Evolutionary conservation across 30 jellyfish, hydroid and myxozoan genomes (phyloP).

Genomic region (Mastigias papua): DNA sequence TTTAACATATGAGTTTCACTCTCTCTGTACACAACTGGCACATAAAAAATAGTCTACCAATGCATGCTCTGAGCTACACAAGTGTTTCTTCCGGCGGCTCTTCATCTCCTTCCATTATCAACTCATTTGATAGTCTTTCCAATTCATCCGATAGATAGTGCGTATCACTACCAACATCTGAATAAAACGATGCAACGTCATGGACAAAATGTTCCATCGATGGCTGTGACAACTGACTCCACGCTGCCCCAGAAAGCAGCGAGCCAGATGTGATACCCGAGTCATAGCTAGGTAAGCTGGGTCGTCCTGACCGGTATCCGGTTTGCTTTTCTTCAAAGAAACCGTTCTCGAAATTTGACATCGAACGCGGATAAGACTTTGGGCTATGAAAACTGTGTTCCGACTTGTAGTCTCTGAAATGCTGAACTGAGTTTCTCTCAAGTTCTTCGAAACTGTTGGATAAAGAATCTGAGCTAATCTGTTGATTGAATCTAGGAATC

Average conservation of each 20-base stretch:
- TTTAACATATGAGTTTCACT: no score
- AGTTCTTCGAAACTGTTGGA: slow-evolving; percentile 43
- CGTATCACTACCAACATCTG: neutral
- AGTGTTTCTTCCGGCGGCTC: slow-evolving; percentile 37
- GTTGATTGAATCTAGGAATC: slow-evolving; percentile 30
- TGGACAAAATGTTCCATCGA: slow-evolving; percentile 23
- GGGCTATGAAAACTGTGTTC: neutral
- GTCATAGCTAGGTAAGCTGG: neutral
- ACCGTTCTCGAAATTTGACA: slow-evolving; percentile 19
- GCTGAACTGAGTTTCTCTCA: neutral
- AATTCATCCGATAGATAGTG: slow-evolving; percentile 23
- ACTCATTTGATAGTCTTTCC: slow-evolving; percentile 19
- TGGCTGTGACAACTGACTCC: slow-evolving; percentile 74
- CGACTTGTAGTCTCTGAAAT: neutral
- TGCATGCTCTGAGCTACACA: slow-evolving; percentile 15
- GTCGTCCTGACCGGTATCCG: neutral
- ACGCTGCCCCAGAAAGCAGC: slow-evolving; percentile 64
- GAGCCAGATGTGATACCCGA: slow-evolving; percentile 36
- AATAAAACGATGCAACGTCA: slow-evolving; percentile 6
- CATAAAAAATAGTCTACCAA: neutral
- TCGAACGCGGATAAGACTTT: neutral
- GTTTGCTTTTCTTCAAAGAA: neutral
- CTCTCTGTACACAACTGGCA: neutral
- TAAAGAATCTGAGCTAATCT: neutral
- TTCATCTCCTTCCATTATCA: slow-evolving; percentile 37